Percentiles rank a stretch among this genome's conserved stretches.
These are phyloP conservation scores for Hippocampus guttulatus DNA, from an alignment of 2,113 vertebrate genomes.

Conservation along the genomic window DNA sequence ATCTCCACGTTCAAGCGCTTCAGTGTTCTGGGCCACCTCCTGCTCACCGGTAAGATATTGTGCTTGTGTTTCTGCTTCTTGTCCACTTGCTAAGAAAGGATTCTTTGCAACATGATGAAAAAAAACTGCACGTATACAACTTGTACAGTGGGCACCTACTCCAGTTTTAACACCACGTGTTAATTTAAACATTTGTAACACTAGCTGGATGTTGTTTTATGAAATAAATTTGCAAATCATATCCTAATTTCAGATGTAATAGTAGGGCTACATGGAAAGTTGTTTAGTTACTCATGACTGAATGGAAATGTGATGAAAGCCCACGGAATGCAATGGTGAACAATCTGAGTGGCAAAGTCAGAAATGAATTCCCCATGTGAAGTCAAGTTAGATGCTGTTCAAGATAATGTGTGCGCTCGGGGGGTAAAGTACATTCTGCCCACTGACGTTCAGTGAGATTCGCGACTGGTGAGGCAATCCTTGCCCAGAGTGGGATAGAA, in stretches of 20 bases:
- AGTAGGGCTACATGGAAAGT: neutral
- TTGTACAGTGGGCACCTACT: neutral
- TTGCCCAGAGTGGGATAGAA: too few species aligned
- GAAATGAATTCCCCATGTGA: neutral
- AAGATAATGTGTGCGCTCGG: neutral
- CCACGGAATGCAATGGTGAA: neutral
- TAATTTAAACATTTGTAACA: neutral
- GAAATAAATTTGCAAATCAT: neutral
- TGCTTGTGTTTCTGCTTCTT: neutral
- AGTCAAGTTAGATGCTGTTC: neutral
- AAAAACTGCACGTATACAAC: neutral
- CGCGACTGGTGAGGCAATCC: too few species aligned
- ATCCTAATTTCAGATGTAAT: neutral
- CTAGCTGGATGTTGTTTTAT: neutral
- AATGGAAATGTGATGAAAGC: neutral
- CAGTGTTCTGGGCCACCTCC: neutral
- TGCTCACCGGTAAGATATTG: neutral
- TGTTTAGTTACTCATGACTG: neutral
- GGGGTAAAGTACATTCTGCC: neutral
- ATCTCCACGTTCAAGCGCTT: neutral
- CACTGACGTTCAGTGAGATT: too few species aligned
- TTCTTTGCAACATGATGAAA: neutral
- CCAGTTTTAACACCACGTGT: too few species aligned
- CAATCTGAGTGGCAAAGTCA: neutral
- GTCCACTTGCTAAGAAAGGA: neutral